Evolutionary conservation across 1,140 invertebrate species (phyloP), one percentile per base, ranked within the genome.

Genomic region (Heliconius eleuchia): DNA sequence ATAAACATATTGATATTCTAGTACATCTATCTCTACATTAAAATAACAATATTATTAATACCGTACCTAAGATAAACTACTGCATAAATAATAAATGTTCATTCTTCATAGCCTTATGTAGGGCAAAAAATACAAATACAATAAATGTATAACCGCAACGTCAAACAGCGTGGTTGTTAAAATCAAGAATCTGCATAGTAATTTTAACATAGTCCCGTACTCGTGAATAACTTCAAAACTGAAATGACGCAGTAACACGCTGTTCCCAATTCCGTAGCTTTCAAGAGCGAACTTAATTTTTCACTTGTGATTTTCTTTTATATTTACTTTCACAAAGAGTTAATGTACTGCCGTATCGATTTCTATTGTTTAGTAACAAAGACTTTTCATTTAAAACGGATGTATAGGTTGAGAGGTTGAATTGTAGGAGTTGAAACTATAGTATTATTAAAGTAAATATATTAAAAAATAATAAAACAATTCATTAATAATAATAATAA

Each of bases 141-240:
- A 77, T 71, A 77, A 71, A 71, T 50, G 71, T 52, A 70, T 70
- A 77, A 70, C 66, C 9, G 46, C 66, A 77, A 23, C 46, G n/a
- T 52, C 76, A 71, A 1, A 77, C 76, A 77, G 71, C 27, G 30
- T 52, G 50, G 76, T 77, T 66, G 50, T 77, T 77, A 77, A 71
- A 77, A 71, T 77, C 76, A 77, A 77, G 76, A 46, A 77, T 72
- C 76, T 55, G 76, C 76, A 77, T 77, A 71, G 46, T 77, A 77
- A 72, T 77, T 77, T 71, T 77, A 52, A 77, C 46, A 77, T 77
- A 77, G 76, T 72, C 72, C 23, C 76, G 76, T 72, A 72, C 76
- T 77, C 27, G 76, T 77, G 70, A 77, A 27, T 42, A 52, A 76
- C 70, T 77, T 77, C 46, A 46, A 55, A 72, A 42, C 70, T 13